Base-by-base conservation (phyloP, 37 sponge, comb jelly and placozoan species). In the Haliclona indistincta region DNA sequence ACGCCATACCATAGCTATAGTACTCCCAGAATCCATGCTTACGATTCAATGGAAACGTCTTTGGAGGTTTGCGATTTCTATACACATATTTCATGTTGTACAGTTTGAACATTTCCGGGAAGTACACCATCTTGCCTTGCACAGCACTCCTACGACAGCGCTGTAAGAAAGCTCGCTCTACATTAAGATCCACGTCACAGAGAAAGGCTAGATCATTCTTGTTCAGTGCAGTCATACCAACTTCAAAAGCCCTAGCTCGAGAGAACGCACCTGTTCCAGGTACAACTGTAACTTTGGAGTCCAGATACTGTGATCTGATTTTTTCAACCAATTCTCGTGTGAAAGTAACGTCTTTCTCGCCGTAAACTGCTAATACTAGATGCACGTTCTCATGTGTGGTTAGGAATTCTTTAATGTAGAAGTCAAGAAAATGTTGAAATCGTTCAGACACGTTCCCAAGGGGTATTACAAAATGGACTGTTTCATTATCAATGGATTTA, bases 1-100 rank as follows among this genome's bases (percentile, higher is more conserved):
- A 90, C 28, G 81, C 40, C 91, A 90, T 90, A 3, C 91, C 91
- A 62, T 67, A 90, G 10, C 82, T 75, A 43, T 90, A 90, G 63
- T 76, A 71, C 2, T 76, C 86, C 91, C 91, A 90, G 68, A 85
- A 87, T 0, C 91, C 91, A 34, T 85, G 65, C 52, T 66, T 26
- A 32, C 91, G 65, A 0, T 38, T 62, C 63, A 85, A 44, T 4
- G 58, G 20, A 5, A 77, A 23, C 2, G 11, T 25, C 10, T n/a
- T 10, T 0, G 81, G 78, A 0, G 28, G 3, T 1, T 10, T 23
- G 17, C 38, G 49, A 33, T 67, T 41, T 23, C 68, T 10, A 40
- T 84, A 79, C 25, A 81, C 77, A 68, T 85, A 85, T 15, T 85
- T 55, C 63, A 76, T 23, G 78, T 90, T 85, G 69, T 90, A 90